Conservation (phyloP, 2,888 invertebrate species). For the Oligia fasciuncula region DNA sequence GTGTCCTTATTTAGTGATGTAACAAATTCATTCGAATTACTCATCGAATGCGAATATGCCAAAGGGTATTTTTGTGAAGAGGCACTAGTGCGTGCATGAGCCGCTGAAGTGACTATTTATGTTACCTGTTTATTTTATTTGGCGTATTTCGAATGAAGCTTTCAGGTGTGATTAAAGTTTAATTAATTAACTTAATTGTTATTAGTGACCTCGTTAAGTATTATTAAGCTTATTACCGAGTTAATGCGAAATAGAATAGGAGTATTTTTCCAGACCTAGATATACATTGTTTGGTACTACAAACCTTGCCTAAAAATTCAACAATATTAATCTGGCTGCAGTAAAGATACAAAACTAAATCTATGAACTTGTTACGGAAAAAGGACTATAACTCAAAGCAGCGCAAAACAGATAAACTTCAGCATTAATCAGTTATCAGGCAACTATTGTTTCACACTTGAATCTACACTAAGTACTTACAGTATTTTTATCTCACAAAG, state of each 20-base stretch:
- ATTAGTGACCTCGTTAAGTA: constrained; percentile 3
- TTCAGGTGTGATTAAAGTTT: constrained; percentile 9
- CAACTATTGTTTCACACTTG: neutral
- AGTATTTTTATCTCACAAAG: neutral
- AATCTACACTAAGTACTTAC: neutral
- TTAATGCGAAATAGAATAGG: neutral
- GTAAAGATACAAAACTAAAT: neutral
- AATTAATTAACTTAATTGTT: constrained; percentile 2
- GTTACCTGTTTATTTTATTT: constrained; percentile 18
- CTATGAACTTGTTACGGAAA: too few species aligned
- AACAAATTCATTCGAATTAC: constrained; percentile 31
- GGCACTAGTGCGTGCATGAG: constrained; percentile 26
- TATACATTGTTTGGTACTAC: neutral
- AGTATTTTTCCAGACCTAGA: too few species aligned
- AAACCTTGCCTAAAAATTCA: neutral
- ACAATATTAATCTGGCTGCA: neutral
- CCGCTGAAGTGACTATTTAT: constrained; percentile 17
- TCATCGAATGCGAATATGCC: constrained; percentile 24
- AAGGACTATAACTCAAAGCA: neutral
- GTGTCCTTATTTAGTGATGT: constrained; percentile 53
- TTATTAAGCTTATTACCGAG: neutral
- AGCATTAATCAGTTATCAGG: neutral
- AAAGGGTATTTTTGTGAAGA: constrained; percentile 30
- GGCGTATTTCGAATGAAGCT: constrained; percentile 10
- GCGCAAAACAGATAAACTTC: neutral